Evolutionary conservation across 2,797 vertebrate genomes (phyloP), one percentile per base, ranked within the genome.

Genomic region (Siniperca obscura): DNA sequence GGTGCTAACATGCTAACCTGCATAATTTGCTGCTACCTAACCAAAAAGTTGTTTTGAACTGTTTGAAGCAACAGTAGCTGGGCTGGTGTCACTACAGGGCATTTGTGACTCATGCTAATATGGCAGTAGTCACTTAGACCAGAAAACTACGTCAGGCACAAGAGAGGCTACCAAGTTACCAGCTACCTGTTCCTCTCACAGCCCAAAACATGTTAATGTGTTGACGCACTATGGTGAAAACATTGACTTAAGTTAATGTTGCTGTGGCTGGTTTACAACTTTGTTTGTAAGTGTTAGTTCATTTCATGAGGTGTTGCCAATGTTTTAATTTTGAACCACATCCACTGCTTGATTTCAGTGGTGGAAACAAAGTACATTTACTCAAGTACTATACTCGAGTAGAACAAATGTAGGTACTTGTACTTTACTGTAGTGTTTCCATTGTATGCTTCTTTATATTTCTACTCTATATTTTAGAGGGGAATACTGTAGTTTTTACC

Each of bases 31-130:
- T 22, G 22, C 22, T 12, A 5, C 6, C 0, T 2, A 2, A 34
- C 6, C 50, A 5, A 46, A 21, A 68, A 2, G 10, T 52, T 53
- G 27, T 56, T 11, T 25, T 13, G 1, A 30, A 42, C 25, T 56
- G 1, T 52, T 36, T 64, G 2, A 67, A 83, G 48, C 17, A 27
- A 17, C 52, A 3, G 1, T 7, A n/a, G 6, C 61, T 2, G 14
- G 0, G 2, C 0, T 25, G n/a, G 48, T 40, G 48, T 57, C 19
- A 17, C n/a, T 48, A 0, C 14, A 5, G 9, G 6, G 27, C 8
- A 4, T 59, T 0, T 25, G 50, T 34, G 13, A 16, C 13, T 16
- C 7, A 3, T 2, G 4, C 53, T 13, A 25, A 10, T 21, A 17
- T 55, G 46, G 22, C 12, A 46, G 5, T 57, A 5, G 7, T 13